Conservation (phyloP, 1,140 invertebrate genomes). For the Hyles euphorbiae region DNA sequence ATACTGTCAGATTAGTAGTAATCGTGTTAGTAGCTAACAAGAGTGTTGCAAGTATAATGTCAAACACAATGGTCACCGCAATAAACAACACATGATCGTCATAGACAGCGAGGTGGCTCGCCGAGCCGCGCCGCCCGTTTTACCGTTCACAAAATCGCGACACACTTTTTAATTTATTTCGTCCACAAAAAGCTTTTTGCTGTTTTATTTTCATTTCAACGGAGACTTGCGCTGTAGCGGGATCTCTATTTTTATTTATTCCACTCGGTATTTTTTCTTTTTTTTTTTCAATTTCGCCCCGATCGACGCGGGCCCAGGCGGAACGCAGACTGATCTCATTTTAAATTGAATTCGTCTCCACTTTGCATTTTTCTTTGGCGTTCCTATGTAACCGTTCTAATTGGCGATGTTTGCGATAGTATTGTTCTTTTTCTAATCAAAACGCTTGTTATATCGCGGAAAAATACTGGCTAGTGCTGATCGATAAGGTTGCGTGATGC, state of each 20-base stretch:
- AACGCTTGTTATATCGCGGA: conserved; percentile 33
- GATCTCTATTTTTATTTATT: conserved; percentile 76
- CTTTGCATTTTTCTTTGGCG: conserved; percentile 62
- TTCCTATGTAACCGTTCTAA: conserved; percentile 61
- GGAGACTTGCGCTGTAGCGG: conserved; percentile 73
- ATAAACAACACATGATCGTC: conserved; percentile 8
- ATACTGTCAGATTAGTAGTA: no score
- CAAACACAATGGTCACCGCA: not conserved
- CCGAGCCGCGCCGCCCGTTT: conserved; percentile 13
- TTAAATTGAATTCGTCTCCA: conserved; percentile 69
- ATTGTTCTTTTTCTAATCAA: conserved; percentile 51
- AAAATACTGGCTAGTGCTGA: conserved; percentile 24
- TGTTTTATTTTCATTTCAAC: conserved; percentile 75
- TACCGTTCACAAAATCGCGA: conserved; percentile 63
- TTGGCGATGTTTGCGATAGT: conserved; percentile 60
- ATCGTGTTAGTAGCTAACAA: not conserved
- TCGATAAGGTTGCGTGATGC: conserved; percentile 44
- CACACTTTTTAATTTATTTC: conserved; percentile 75
- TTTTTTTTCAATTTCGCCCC: conserved; percentile 68
- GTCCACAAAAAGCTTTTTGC: conserved; percentile 71
- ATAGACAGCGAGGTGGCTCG: conserved; percentile 1
- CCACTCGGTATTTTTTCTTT: conserved; percentile 50
- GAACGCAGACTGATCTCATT: conserved; percentile 71
- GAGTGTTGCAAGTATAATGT: not conserved
- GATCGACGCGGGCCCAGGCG: conserved; percentile 61